Evolutionary conservation across 2,888 invertebrate genomes (phyloP).

Genomic region (Malachius bipustulatus): DNA sequence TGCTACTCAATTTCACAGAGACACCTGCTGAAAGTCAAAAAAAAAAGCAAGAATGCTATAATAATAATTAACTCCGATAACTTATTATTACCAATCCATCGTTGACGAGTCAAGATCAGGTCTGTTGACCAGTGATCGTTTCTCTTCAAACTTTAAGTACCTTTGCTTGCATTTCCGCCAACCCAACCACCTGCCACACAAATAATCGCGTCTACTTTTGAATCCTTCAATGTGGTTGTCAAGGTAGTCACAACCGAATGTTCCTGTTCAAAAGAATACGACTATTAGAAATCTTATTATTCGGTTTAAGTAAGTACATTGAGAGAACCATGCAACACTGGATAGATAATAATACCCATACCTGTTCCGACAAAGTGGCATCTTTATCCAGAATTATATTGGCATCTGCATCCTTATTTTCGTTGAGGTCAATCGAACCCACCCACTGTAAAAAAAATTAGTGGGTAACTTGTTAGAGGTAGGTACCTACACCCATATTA

Average conservation of each 20-base stretch:
- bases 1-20: too few relatives aligned
- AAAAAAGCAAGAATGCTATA: too few relatives aligned
- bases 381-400: slow-evolving; percentile 77
- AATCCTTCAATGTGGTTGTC: slow-evolving; percentile 51
- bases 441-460: slow-evolving; percentile 34
- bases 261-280: slow-evolving; percentile 38
- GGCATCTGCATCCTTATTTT: slow-evolving; percentile 59
- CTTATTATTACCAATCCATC: too few relatives aligned
- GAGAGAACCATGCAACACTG: slow-evolving; percentile 4
- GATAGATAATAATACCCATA: too few relatives aligned
- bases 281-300: slow-evolving; percentile 7
- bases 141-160: too few relatives aligned
- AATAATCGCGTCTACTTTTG: slow-evolving; percentile 87
- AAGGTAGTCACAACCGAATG: slow-evolving; percentile 55
- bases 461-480: too few relatives aligned
- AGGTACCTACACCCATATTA: too few relatives aligned
- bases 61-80: too few relatives aligned
- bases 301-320: not conserved
- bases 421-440: slow-evolving; percentile 33
- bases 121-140: too few relatives aligned
- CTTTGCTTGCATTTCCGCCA: slow-evolving; percentile 79
- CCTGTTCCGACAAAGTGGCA: slow-evolving; percentile 62
- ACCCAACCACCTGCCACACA: slow-evolving; percentile 99
- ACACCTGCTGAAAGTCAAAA: too few relatives aligned
- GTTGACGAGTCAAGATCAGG: too few relatives aligned